These are phyloP conservation scores for Fringilla coelebs DNA, from an alignment of 2,797 vertebrate genomes.

Conservation along the genomic window DNA sequence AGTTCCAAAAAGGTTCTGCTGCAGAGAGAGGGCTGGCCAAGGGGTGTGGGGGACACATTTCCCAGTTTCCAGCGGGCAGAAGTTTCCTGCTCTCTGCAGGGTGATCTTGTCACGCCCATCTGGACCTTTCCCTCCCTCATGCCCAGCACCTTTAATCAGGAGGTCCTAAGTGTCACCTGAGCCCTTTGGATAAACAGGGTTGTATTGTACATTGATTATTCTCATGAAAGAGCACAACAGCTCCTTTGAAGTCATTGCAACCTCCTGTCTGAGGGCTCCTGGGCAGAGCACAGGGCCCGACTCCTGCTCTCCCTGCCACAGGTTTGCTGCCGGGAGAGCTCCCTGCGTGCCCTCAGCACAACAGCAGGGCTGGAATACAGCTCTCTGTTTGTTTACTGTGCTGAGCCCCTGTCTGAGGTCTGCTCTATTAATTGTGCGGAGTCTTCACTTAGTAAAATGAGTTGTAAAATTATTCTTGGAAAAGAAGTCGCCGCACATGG, in stretches of 20 bases:
- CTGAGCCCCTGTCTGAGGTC: background rate
- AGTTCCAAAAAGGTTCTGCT: background rate
- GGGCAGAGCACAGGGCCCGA: background rate
- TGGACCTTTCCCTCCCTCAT: conserved; percentile 26
- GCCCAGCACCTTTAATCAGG: conserved; percentile 14
- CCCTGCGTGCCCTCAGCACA: background rate
- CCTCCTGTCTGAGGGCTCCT: background rate
- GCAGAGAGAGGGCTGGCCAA: background rate
- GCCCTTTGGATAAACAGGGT: conserved; percentile 38
- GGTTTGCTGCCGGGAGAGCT: background rate
- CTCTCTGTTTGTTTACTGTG: background rate
- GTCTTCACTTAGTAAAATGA: background rate
- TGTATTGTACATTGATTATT: conserved; percentile 40
- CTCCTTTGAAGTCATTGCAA: conserved; percentile 39
- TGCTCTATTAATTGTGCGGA: background rate
- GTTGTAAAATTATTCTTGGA: conserved; percentile 45
- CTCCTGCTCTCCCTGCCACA: background rate
- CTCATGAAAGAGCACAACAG: conserved; percentile 29
- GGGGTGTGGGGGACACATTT: background rate
- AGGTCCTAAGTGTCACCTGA: conserved; percentile 45
- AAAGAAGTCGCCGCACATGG: background rate
- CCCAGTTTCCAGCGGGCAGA: background rate
- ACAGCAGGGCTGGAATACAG: background rate
- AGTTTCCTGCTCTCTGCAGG: background rate
- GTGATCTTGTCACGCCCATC: background rate